Evolutionary conservation across 2,888 invertebrate species (phyloP).

Genomic region (Merodon equestris): DNA sequence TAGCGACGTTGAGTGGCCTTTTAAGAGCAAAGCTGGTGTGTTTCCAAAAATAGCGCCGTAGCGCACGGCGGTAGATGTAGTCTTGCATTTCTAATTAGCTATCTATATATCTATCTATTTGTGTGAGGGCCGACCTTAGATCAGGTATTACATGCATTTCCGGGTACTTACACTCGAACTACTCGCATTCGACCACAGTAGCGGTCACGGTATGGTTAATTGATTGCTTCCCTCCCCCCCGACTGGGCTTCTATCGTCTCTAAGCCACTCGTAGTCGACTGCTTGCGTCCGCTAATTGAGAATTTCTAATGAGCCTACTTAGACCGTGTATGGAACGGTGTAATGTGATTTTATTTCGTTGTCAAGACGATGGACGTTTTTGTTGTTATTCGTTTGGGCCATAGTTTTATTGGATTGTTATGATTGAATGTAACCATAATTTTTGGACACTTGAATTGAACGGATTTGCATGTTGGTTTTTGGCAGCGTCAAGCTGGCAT

Average conservation of each 20-base stretch:
- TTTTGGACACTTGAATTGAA: slow-evolving; percentile 49
- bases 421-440: slow-evolving; percentile 57
- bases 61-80: slow-evolving; percentile 19
- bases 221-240: slow-evolving; percentile 38
- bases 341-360: slow-evolving; percentile 60
- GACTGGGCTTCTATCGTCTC: slow-evolving; percentile 40
- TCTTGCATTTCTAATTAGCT: slow-evolving; percentile 53
- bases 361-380: slow-evolving; percentile 5
- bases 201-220: slow-evolving; percentile 56
- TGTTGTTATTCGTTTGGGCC: too few relatives aligned
- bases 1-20: too few relatives aligned
- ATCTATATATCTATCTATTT: not conserved
- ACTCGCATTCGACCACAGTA: not conserved
- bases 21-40: slow-evolving; percentile 23
- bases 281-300: slow-evolving; percentile 39
- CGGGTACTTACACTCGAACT: slow-evolving; percentile 40
- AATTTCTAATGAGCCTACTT: slow-evolving; percentile 65
- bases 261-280: slow-evolving; percentile 6
- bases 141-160: slow-evolving; percentile 48
- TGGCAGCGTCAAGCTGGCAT: slow-evolving; percentile 48
- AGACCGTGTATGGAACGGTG: slow-evolving; percentile 49
- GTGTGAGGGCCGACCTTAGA: slow-evolving; percentile 33
- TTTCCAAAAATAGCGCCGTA: slow-evolving; percentile 32
- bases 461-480: slow-evolving; percentile 59
- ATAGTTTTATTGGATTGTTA: slow-evolving; percentile 33